Evolutionary conservation across 2,797 vertebrate species (phyloP).

Genomic region (Thunnus albacares): DNA sequence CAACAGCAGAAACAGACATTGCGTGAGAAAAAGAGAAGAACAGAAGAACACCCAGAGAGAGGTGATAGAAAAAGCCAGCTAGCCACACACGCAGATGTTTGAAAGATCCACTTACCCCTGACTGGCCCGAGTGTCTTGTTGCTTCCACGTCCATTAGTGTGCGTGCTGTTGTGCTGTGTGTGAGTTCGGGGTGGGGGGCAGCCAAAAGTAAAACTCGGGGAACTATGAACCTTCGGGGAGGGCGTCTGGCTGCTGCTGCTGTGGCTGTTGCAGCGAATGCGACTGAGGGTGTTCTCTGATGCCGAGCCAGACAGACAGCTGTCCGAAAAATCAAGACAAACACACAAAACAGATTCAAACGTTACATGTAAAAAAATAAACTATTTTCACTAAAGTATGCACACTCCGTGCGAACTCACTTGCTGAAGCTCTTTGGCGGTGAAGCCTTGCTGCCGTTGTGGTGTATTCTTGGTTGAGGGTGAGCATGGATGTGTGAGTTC

Average conservation of each 20-base stretch:
- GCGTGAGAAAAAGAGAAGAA: constrained; percentile 7
- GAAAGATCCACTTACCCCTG: constrained; percentile 89
- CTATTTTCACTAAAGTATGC: fast-evolving
- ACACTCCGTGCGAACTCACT: constrained; percentile 80
- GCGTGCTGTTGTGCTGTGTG: constrained; percentile 74
- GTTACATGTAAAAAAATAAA: background rate
- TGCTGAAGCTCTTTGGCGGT: constrained; percentile 87
- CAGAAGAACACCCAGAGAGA: background rate
- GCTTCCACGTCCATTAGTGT: constrained; percentile 66
- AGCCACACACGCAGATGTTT: constrained; percentile 1
- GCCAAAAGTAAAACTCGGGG: constrained; percentile 92
- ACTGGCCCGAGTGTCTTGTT: constrained; percentile 84
- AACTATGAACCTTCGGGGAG: constrained; percentile 88
- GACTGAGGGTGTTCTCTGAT: constrained; percentile 88
- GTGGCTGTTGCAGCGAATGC: constrained; percentile 88
- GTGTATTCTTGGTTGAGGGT: constrained; percentile 65
- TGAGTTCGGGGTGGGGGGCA: constrained; percentile 77
- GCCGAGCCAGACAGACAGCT: constrained; percentile 88
- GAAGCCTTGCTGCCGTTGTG: constrained; percentile 77
- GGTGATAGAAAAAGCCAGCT: constrained; percentile 7
- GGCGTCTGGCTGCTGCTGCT: constrained; percentile 89
- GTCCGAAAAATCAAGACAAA: constrained; percentile 13
- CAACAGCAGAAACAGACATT: constrained; percentile 3
- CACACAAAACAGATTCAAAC: background rate
- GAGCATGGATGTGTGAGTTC: constrained; percentile 73